Evolutionary conservation across 2,888 invertebrate genomes (phyloP), one percentile per base, ranked within the genome.

Genomic region (Tipula vernalis): DNA sequence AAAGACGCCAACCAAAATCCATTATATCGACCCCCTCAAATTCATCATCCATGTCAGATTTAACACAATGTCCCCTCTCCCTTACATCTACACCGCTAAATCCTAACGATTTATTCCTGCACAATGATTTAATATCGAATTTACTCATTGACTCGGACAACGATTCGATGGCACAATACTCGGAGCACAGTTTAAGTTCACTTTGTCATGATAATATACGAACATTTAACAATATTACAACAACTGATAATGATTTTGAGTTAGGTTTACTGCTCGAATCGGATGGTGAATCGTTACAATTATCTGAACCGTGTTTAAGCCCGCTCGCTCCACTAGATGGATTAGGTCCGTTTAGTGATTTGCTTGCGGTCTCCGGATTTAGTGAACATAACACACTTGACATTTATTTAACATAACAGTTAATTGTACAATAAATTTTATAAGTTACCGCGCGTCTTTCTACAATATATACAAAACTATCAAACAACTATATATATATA

Each of bases 281-380:
- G 13, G 94, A 94, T 89, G 93, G 93, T 5, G 94, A 94, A 88
- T 93, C 93, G 47, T 89, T 94, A 86, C 92, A 90, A 88, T 88
- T 90, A 36, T 90, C 90, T 3, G 90, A 91, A 86, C 89, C 90
- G 86, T 91, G 91, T 86, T 88, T 90, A 18, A 91, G 90, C 88
- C 90, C 90, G n/a, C 86, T 88, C 10, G 87, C 87, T 13, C 71
- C 86, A n/a, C 71, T 88, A 2, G 88, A 88, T 86, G 84, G 87
- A 36, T 90, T 90, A 84, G 90, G 90, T 89, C 90, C 91, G 0
- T 91, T 91, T 84, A 89, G 90, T 86, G 91, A 91, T 88, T 88
- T 91, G 86, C 88, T 91, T 47, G 90, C 90, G 51, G 71, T 71
- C 10, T 88, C 88, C 42, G 91, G 91, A 87, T 91, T 91, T 85